Conservation (phyloP, 2,113 vertebrate species). For the Bujurquina vittata region DNA sequence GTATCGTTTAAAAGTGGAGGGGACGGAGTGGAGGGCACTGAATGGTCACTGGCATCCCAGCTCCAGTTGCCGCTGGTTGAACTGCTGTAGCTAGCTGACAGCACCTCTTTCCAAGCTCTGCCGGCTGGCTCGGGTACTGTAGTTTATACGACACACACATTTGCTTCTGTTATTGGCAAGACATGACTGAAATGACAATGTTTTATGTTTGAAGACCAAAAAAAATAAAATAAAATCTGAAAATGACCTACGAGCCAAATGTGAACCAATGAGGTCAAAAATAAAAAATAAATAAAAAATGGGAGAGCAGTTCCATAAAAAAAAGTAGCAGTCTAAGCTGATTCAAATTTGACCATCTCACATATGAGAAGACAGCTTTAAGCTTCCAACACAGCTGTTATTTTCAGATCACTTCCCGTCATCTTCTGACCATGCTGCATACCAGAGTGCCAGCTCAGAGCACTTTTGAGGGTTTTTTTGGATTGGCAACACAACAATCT, state of each 20-base stretch:
- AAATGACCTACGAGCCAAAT: neutral
- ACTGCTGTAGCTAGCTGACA: constrained; percentile 89
- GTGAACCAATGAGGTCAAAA: neutral
- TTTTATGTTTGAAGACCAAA: neutral
- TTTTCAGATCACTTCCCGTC: constrained; percentile 1
- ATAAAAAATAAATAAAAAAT: neutral
- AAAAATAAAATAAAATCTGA: neutral
- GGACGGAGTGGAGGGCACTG: constrained; percentile 88
- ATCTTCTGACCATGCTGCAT: constrained; percentile 2
- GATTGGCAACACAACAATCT: neutral
- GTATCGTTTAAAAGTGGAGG: constrained; percentile 85
- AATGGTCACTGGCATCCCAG: constrained; percentile 90
- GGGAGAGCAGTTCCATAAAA: constrained; percentile 1
- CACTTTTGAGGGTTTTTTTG: neutral
- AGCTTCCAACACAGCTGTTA: neutral
- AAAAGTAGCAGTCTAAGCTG: neutral
- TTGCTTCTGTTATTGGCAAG: neutral
- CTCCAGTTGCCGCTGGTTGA: constrained; percentile 89
- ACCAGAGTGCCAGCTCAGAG: neutral
- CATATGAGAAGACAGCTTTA: neutral
- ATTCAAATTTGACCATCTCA: neutral
- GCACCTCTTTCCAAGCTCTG: constrained; percentile 85
- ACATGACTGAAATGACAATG: neutral
- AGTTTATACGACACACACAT: constrained; percentile 23
- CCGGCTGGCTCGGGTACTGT: constrained; percentile 76